These are phyloP conservation scores for Cricetomys ansorgei DNA, from an alignment of 2,113 vertebrate genomes.

Conservation along the genomic window DNA sequence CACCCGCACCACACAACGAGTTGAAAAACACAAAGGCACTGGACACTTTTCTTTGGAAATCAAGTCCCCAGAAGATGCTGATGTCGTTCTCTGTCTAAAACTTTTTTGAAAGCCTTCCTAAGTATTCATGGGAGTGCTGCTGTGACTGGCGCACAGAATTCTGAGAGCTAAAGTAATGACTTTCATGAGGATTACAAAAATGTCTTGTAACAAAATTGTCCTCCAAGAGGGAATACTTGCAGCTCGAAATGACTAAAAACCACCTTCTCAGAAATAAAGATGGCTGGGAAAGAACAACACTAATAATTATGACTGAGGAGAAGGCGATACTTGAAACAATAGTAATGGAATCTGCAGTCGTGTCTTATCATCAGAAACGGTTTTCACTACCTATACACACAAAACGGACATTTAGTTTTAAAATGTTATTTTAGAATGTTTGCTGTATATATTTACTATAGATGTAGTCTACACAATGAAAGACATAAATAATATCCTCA, in stretches of 20 bases:
- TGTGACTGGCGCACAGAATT: not conserved
- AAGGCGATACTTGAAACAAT: not conserved
- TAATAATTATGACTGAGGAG: not conserved
- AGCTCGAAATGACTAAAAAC: slow-evolving; percentile 17
- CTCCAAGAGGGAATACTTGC: not conserved
- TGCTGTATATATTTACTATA: not conserved
- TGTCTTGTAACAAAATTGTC: not conserved
- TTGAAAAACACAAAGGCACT: not conserved
- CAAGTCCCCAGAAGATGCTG: not conserved
- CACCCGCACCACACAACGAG: not conserved
- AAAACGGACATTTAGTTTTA: not conserved
- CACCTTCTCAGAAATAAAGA: not conserved
- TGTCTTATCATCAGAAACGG: not conserved
- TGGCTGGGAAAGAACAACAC: not conserved
- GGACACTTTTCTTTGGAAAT: not conserved
- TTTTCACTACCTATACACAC: not conserved
- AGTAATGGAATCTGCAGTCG: not conserved
- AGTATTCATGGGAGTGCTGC: not conserved
- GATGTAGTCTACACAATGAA: not conserved
- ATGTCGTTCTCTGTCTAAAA: not conserved
- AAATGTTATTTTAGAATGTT: not conserved
- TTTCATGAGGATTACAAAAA: slow-evolving; percentile 9
- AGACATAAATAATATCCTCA: not conserved
- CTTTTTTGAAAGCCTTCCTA: not conserved
- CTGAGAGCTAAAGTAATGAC: not conserved